Conservation (phyloP, 1,140 invertebrate genomes). For the Brachionus rubens region DNA sequence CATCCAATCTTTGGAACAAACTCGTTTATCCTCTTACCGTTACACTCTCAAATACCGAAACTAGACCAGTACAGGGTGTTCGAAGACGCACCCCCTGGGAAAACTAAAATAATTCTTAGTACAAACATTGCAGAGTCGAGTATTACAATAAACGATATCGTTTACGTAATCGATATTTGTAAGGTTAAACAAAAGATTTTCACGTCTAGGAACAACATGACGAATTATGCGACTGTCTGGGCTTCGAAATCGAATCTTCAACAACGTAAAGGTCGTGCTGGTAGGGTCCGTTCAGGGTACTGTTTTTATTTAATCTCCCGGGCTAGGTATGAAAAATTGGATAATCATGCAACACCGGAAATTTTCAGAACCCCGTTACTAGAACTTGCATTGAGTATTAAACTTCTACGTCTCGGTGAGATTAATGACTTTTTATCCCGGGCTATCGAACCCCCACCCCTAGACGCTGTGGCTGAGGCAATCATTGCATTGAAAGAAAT, state of each 20-base stretch:
- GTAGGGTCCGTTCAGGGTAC: conserved; percentile 71
- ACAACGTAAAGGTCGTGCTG: conserved; percentile 69
- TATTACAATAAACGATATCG: conserved; percentile 62
- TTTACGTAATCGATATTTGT: conserved; percentile 60
- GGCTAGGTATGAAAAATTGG: conserved; percentile 54
- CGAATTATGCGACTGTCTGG: conserved; percentile 62
- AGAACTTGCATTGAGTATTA: conserved; percentile 66
- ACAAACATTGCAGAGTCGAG: conserved; percentile 64
- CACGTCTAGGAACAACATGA: conserved; percentile 61
- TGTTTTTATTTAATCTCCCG: conserved; percentile 71
- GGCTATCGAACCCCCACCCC: conserved; percentile 63
- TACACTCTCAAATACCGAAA: conserved; percentile 29
- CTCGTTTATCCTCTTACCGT: conserved; percentile 2
- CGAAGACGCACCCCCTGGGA: conserved; percentile 46
- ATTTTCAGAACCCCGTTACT: conserved; percentile 92
- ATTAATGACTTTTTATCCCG: conserved; percentile 60
- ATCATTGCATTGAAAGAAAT: conserved; percentile 57
- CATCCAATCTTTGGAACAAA: neutral
- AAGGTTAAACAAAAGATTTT: conserved; percentile 54
- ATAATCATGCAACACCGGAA: conserved; percentile 66
- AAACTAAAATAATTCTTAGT: conserved; percentile 60
- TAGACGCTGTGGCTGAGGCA: conserved; percentile 63
- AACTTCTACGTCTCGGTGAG: conserved; percentile 55
- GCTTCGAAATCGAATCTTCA: conserved; percentile 66
- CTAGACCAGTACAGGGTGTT: conserved; percentile 45